Evolutionary conservation across 2,113 vertebrate genomes (phyloP), one percentile per base, ranked within the genome.

Genomic region (Bubo bubo): DNA sequence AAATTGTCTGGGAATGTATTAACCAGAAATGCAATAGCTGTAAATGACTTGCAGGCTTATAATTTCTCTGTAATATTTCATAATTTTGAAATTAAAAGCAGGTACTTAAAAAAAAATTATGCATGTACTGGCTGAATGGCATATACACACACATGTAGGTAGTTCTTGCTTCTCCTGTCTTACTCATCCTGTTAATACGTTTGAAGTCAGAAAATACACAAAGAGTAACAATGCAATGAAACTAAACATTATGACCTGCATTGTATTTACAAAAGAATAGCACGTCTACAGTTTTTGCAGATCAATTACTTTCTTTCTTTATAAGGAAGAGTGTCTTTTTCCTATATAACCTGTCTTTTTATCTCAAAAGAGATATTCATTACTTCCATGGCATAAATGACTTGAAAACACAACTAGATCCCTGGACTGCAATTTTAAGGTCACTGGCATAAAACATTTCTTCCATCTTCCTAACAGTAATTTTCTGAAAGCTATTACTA

Each of bases 401-500:
- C 79, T 92, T 55, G 59, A 84, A 89, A 92, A 90, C 79, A 92
- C 75, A 79, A 76, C 59, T 86, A 80, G 10, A 76, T 86, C 26
- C 45, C 58, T 76, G 35, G 71, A 80, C 59, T 62, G 70, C 62
- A 89, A 41, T 64, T 89, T 79, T 88, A 56, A 83, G 80, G 86
- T 84, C 86, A 95, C 17, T 71, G n/a, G 14, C 24, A 74, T 32
- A 88, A 96, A 86, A 67, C 6, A 8, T 56, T 90, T 64, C 55
- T 93, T 76, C 76, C 13, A 13, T 86, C 81, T 84, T 92, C 14
- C 75, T 88, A 82, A 76, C 64, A 95, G 59, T 56, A 91, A 89
- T 85, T 88, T 96, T 93, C 91, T 87, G 39, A 91, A 96, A 92
- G 72, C 43, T 67, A 79, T 88, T 86, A 74, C 64, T 79, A 74